Evolutionary conservation across 2,113 vertebrate species (phyloP).

Genomic region (Balaenoptera acutorostrata): DNA sequence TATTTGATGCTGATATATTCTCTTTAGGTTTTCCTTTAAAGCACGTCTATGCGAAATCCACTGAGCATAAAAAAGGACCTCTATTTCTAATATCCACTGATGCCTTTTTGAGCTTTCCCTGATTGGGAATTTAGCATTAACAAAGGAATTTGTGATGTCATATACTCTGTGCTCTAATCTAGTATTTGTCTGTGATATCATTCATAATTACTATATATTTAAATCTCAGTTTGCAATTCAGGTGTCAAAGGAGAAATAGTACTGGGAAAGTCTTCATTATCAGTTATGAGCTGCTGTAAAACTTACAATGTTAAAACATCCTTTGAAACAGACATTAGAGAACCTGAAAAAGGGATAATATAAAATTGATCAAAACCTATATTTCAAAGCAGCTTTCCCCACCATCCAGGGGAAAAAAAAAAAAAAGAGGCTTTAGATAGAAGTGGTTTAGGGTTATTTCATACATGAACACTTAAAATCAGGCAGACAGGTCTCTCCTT

Average conservation of each 20-base stretch:
- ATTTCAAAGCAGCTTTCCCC: constrained; percentile 76
- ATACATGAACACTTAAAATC: constrained; percentile 40
- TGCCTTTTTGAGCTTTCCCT: constrained; percentile 70
- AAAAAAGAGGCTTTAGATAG: constrained; percentile 62
- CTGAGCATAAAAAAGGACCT: constrained; percentile 40
- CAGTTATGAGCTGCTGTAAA: constrained; percentile 77
- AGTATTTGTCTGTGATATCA: constrained; percentile 77
- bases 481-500: neutral
- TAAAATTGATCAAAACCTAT: constrained; percentile 83
- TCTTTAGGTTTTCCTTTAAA: constrained; percentile 56
- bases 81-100: constrained; percentile 64
- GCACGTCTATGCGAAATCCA: constrained; percentile 54
- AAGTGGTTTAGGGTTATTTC: constrained; percentile 58
- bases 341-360: constrained; percentile 80
- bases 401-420: constrained; percentile 21
- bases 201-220: constrained; percentile 77
- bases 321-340: constrained; percentile 82
- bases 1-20: constrained; percentile 62
- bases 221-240: constrained; percentile 76
- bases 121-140: constrained; percentile 77
- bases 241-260: constrained; percentile 74
- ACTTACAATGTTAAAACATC: constrained; percentile 78
- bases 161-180: constrained; percentile 74
- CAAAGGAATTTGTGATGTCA: constrained; percentile 78
- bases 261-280: constrained; percentile 78